Evolutionary conservation across 2,888 invertebrate species (phyloP).

Genomic region (Erpobdella octoculata): DNA sequence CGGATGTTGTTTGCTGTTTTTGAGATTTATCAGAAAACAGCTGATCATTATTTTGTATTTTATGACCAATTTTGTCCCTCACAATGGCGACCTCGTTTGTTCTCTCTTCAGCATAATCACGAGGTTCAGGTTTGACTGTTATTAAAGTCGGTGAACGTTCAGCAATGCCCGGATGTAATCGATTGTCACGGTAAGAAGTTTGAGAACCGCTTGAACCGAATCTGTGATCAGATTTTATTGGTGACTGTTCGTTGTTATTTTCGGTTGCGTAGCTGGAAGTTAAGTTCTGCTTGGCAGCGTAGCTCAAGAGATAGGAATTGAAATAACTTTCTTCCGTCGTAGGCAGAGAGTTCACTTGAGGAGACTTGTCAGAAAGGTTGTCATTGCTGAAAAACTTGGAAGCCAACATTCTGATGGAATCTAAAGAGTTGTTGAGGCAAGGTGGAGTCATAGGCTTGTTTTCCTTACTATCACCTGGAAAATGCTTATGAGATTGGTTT

Average conservation of each 20-base stretch:
- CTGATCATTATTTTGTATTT: background rate
- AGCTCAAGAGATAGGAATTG: background rate
- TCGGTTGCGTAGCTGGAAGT: background rate
- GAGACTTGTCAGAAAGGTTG: too few species aligned
- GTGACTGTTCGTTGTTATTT: too few species aligned
- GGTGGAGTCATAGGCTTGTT: too few species aligned
- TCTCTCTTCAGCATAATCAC: background rate
- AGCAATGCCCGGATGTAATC: too few species aligned
- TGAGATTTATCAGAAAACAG: background rate
- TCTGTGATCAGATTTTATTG: background rate
- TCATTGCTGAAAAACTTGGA: slow-evolving; percentile 4
- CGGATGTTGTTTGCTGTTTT: background rate
- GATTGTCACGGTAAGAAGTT: too few species aligned
- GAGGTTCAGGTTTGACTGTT: background rate
- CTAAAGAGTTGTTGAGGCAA: background rate
- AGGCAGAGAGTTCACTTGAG: too few species aligned
- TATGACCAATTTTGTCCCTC: background rate
- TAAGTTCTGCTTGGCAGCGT: background rate
- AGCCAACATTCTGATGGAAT: background rate
- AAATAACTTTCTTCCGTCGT: too few species aligned
- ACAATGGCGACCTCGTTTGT: background rate
- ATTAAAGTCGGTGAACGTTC: background rate
- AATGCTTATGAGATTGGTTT: background rate
- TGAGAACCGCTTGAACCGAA: too few species aligned
- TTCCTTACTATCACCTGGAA: too few species aligned